phyloP scores from a whole-genome alignment of 2,113 vertebrate species.

The Megaptera novaeangliae region DNA sequence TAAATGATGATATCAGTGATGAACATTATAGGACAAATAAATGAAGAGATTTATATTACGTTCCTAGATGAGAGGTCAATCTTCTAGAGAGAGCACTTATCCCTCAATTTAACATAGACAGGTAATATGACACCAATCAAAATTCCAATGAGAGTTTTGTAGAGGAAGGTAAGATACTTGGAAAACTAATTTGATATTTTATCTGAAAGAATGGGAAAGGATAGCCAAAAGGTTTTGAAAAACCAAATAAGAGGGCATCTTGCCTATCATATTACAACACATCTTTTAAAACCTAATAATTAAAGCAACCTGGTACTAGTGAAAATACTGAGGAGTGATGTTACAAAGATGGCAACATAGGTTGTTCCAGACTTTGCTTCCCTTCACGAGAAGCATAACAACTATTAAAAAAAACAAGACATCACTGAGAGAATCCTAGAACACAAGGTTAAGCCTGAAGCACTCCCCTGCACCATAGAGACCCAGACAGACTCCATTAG shows the following conservation, averaged over 20 bases:
- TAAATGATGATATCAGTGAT: neutral
- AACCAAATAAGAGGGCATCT: neutral
- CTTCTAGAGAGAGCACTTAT: neutral
- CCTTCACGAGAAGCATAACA: neutral
- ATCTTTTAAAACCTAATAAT: neutral
- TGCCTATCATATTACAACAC: neutral
- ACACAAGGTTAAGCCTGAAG: neutral
- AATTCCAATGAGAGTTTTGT: neutral
- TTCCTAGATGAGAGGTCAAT: neutral
- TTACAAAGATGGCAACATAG: neutral
- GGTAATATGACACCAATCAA: neutral
- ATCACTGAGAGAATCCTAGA: neutral
- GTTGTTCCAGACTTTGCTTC: neutral
- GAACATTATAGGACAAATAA: neutral
- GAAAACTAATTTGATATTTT: slow-evolving; percentile 14
- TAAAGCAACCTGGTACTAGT: neutral
- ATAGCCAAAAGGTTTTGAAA: neutral
- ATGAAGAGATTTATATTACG: neutral
- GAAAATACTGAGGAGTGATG: neutral
- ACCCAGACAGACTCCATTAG: neutral
- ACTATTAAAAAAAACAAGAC: neutral
- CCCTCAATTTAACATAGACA: neutral
- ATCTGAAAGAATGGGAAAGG: neutral
- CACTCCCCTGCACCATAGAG: neutral
- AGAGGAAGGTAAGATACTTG: neutral